Base-by-base conservation (phyloP, 53 echinoderm and acorn worm species). In the Henricia sp. region DNA sequence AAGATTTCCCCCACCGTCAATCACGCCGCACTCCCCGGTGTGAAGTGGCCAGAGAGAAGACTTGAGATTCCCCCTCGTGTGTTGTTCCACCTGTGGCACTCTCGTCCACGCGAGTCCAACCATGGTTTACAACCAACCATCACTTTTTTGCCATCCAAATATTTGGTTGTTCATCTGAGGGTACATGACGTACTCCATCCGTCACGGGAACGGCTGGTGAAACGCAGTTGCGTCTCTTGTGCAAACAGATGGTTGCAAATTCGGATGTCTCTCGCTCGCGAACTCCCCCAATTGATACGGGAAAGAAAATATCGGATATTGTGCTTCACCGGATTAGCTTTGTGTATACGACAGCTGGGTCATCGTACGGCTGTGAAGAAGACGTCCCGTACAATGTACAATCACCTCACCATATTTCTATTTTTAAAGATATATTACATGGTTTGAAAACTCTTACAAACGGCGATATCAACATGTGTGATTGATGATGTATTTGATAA, bases 71-170 rank as follows among this genome's bases (percentile, higher is more conserved):
- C 63, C 17, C 27, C 27, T 60, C 30, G 62, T 20, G 32, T 78
- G 78, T 78, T 78, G 63, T 60, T 48, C 17, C 78, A 78, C 78
- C 78, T 78, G 78, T 43, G n/a, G n/a, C n/a, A 63, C 34, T 72
- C 62, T 46, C 62, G 48, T 32, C 33, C 23, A 60, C 44, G 78
- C 33, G 62, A 26, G 27, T 44, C 34, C 51, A 33, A 32, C 72
- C 23, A 67, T 64, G n/a, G 19, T 46, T 46, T 46, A 19, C 56
- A 32, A 39, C 38, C 39, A 16, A n/a, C n/a, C n/a, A n/a, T n/a
- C n/a, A n/a, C n/a, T n/a, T n/a, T n/a, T n/a, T 44, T 13, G 26
- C 43, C 28, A 60, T 43, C 16, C 44, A 58, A 59, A 58, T 58
- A 60, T 20, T 5, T 60, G 64, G 78, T 78, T 78, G 63, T 60